Base-by-base conservation (phyloP, 2,113 vertebrate genomes). In the Bombycilla garrulus region DNA sequence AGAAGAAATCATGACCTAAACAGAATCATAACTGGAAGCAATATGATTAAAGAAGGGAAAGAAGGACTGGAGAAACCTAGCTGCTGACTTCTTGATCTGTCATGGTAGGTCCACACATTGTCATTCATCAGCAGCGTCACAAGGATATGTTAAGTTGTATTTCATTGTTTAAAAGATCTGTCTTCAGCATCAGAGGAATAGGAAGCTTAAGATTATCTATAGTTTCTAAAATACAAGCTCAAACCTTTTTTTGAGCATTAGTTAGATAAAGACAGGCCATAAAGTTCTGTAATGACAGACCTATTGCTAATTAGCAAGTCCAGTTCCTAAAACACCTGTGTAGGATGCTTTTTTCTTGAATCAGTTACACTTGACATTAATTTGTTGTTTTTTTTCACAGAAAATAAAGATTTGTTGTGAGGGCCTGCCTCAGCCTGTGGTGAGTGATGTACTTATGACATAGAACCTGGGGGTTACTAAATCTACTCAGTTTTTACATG, bases 401-500 rank as follows among this genome's bases (percentile, higher is more conserved):
- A 72, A 82, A 16, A 9, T 26, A 19, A 77, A 72, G n/a, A 40
- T 45, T 69, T 76, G 25, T n/a, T 57, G 12, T 44, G 36, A 56
- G 29, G 58, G 50, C 10, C 40, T 60, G 29, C 7, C 3, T 86
- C 31, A 79, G 11, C 7, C 20, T 69, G 25, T 6, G 3, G 22
- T 33, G 15, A 4, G 0, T 35, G 5, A 22, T 10, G 13, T 42
- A 40, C 23, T 65, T 89, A 36, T 2, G 7, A 81, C 31, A 33
- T 1, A 38, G 29, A 88, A 69, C 5, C 10, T 26, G 18, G 26
- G 5, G 26, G 6, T 16, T 64, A 10, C 35, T 54, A 67, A 90
- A 11, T 7, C 0, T 1, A 36, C 17, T 45, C 53, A 53, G 7
- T 38, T 62, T 90, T 72, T 31, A 45, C 0, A 0, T 21, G 25